A percentile compares a stretch with the other conserved stretches of the same genome.
These are phyloP conservation scores for Apodemus sylvaticus DNA, from an alignment of 2,113 vertebrate genomes.

Conservation along the genomic window DNA sequence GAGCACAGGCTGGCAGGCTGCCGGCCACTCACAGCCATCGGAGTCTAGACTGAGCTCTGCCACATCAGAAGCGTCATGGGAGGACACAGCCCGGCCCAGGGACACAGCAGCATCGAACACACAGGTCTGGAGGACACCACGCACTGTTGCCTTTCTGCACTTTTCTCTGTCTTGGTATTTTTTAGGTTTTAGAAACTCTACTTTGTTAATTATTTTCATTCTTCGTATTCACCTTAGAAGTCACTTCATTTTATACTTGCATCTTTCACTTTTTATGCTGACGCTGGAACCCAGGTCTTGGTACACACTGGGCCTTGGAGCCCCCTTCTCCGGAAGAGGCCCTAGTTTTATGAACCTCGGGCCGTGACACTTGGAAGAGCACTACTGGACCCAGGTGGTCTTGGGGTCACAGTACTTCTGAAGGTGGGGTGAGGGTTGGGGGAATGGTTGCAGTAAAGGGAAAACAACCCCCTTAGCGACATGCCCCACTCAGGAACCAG, in stretches of 20 bases:
- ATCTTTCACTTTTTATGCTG: background rate
- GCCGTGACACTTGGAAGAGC: background rate
- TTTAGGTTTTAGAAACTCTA: background rate
- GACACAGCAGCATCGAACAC: rapidly evolving
- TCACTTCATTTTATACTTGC: background rate
- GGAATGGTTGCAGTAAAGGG: background rate
- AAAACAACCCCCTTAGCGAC: background rate
- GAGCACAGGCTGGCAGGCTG: background rate
- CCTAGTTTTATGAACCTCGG: background rate
- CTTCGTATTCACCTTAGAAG: background rate
- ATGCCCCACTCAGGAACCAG: background rate
- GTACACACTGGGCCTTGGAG: background rate
- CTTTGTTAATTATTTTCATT: background rate
- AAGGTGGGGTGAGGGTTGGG: background rate
- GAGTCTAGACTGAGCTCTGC: background rate
- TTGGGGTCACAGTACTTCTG: background rate
- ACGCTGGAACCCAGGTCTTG: background rate
- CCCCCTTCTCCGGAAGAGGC: background rate
- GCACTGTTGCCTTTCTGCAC: background rate
- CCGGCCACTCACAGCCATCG: background rate
- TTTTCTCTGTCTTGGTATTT: background rate
- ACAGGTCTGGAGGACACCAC: rapidly evolving
- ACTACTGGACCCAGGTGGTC: background rate
- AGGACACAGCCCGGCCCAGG: background rate
- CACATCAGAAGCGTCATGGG: background rate